A percentile compares a stretch with the other conserved stretches of the same genome.
Conservation (phyloP, 2,113 vertebrate species). For the Octodon degus region DNA sequence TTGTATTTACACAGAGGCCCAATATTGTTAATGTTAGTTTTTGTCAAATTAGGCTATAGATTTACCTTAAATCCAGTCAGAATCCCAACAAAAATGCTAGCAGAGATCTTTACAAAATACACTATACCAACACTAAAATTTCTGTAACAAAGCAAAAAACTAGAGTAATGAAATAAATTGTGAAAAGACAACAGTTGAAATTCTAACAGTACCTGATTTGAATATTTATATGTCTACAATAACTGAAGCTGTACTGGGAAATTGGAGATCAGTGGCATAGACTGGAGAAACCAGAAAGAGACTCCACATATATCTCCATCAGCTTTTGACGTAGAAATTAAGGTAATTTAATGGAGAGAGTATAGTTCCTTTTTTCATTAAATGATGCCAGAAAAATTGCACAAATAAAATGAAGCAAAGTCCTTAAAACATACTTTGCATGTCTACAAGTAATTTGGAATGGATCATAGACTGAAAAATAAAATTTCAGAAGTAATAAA, state of each 20-base stretch:
- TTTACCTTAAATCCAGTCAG: neutral
- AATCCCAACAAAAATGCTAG: conserved; percentile 9
- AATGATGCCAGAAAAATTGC: neutral
- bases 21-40: neutral
- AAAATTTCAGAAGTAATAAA: conserved; percentile 30
- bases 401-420: neutral
- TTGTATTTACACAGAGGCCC: neutral
- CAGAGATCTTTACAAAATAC: neutral
- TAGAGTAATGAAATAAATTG: neutral
- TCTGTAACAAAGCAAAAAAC: neutral
- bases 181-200: neutral
- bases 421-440: neutral
- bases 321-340: neutral
- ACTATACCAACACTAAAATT: neutral
- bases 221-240: neutral
- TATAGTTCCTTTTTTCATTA: conserved; percentile 14
- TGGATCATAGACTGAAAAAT: neutral
- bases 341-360: neutral
- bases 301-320: neutral
- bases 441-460: conserved; percentile 24
- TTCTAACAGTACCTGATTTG: neutral
- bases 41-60: neutral
- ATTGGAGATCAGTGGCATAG: neutral
- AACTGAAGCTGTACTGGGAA: neutral
- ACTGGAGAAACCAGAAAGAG: conserved; percentile 5